Percentiles rank a stretch among this genome's conserved stretches.
Evolutionary conservation across 2,797 vertebrate species (phyloP).

Genomic region (Anguilla pacifica): DNA sequence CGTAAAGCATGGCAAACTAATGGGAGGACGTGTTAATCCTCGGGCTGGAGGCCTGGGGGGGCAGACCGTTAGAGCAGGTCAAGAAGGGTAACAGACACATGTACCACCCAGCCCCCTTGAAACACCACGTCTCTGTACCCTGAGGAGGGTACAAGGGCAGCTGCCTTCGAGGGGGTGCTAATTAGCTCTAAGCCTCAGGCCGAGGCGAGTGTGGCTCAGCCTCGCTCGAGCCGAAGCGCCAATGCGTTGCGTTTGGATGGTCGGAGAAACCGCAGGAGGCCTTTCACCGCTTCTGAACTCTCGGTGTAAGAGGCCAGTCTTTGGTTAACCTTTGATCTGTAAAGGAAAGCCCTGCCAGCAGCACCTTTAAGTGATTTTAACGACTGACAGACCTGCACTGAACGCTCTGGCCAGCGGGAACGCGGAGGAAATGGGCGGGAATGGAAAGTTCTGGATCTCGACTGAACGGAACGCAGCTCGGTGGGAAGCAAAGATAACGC

Average conservation of each 20-base stretch:
- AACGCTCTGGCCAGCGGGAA: background rate
- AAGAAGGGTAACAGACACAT: constrained; percentile 37
- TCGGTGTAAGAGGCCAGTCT: background rate
- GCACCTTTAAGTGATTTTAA: background rate
- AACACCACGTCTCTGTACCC: constrained; percentile 7
- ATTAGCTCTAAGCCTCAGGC: constrained; percentile 45
- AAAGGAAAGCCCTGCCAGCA: background rate
- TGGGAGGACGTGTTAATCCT: constrained; percentile 25
- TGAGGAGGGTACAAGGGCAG: background rate
- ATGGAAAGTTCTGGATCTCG: background rate
- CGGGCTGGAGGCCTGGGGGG: background rate
- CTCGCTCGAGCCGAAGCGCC: background rate
- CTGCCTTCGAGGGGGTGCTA: constrained; percentile 42
- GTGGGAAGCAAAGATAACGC: background rate
- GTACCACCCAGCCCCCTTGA: constrained; percentile 22
- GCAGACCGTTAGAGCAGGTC: constrained; percentile 41
- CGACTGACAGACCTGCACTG: background rate
- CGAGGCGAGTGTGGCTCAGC: constrained; percentile 24
- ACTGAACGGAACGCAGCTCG: background rate
- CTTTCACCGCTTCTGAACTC: background rate
- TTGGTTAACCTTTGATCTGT: background rate
- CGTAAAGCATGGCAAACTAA: constrained; percentile 38
- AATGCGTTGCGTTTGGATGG: constrained; percentile 28
- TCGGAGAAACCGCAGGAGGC: background rate
- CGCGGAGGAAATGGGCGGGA: background rate